Evolutionary conservation across 2,113 vertebrate species (phyloP).

Genomic region (Caranx melampygus): DNA sequence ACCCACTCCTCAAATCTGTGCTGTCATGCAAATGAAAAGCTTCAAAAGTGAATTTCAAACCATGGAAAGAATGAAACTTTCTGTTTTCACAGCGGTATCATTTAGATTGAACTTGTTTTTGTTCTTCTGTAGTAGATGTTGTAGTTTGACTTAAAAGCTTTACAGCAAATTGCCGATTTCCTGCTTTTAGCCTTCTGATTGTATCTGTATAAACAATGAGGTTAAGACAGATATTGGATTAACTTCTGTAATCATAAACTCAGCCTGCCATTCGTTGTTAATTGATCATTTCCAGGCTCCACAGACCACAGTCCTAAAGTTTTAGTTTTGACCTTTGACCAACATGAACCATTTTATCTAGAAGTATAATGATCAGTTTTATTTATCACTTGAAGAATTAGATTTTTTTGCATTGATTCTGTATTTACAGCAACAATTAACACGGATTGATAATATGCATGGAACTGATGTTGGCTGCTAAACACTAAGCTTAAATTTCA

Average conservation of each 20-base stretch:
- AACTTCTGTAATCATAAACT: not conserved
- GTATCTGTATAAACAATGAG: constrained; percentile 1
- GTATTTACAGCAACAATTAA: not conserved
- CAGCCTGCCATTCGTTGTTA: not conserved
- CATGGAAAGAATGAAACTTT: not conserved
- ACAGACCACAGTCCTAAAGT: constrained; percentile 10
- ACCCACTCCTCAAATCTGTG: not conserved
- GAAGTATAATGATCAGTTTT: constrained; percentile 13
- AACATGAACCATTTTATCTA: not conserved
- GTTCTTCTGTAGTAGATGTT: not conserved
- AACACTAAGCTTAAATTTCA: not conserved
- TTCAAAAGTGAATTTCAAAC: not conserved
- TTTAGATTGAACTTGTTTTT: not conserved
- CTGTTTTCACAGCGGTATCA: not conserved
- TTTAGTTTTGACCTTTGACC: not conserved
- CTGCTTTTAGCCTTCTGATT: constrained; percentile 7
- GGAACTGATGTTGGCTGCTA: not conserved
- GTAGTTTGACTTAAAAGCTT: not conserved
- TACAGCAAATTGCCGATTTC: not conserved
- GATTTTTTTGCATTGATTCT: not conserved
- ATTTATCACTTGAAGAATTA: not conserved
- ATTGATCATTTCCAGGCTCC: not conserved
- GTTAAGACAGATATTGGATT: not conserved
- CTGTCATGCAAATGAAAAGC: not conserved
- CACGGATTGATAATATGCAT: not conserved